Conservation (phyloP, 30 jellyfish, hydroid and myxozoan genomes). For the Chironex yamaguchii region DNA sequence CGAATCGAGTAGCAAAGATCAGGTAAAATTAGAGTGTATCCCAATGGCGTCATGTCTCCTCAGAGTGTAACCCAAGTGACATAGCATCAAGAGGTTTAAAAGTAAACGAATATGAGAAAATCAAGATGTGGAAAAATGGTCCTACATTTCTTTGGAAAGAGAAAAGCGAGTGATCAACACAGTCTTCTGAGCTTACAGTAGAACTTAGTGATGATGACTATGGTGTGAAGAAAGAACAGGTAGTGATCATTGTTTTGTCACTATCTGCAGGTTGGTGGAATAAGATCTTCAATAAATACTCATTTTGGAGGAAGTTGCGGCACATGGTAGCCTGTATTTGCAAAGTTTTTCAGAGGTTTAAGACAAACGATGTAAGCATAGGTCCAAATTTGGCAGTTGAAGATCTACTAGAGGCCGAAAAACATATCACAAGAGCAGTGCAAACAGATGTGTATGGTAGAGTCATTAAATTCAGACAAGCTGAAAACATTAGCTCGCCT, state of each 20-base stretch:
- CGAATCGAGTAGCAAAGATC: conserved; percentile 30
- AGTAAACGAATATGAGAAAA: conserved; percentile 1
- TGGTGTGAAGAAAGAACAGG: conserved; percentile 21
- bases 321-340: conserved; percentile 57
- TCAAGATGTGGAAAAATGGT: conserved; percentile 51
- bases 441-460: conserved; percentile 14
- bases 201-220: conserved; percentile 41
- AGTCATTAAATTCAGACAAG: conserved; percentile 9
- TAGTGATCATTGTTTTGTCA: too few relatives aligned
- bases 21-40: conserved; percentile 33
- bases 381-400: not conserved
- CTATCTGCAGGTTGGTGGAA: too few relatives aligned
- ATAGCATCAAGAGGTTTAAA: conserved; percentile 66
- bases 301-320: conserved; percentile 35
- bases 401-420: conserved; percentile 36
- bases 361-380: too few relatives aligned
- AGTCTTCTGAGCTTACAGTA: not conserved
- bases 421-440: conserved; percentile 25
- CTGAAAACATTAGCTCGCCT: conserved; percentile 1
- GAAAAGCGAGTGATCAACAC: conserved; percentile 3
- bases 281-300: not conserved
- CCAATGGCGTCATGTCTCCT: conserved; percentile 57
- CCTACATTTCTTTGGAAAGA: conserved; percentile 37
- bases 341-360: not conserved
- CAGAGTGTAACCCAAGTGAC: conserved; percentile 55